Evolutionary conservation across 2,888 invertebrate genomes (phyloP), one percentile per base, ranked within the genome.

Genomic region (Linnaemya tessellans): DNA sequence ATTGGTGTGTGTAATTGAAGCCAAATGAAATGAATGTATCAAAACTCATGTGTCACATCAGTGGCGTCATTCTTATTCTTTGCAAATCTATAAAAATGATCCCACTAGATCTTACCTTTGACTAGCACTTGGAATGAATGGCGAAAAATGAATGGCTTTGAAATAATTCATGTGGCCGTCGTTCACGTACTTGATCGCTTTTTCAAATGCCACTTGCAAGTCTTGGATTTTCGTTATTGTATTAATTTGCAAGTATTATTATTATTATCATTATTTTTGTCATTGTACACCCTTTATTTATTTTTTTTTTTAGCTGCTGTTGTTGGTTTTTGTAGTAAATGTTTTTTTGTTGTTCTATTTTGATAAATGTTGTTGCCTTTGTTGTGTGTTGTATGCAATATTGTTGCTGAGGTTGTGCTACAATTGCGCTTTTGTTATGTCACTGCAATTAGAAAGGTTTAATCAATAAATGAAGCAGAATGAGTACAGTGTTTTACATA

Each of bases 361-460:
- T 75, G 62, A 77, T 46, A 18, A 35, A 70, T 75, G 70, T 60
- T 80, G 35, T 75, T 49, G 75, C 60, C 51, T 60, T 43, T 56
- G 68, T 64, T 81, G 51, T 64, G 35, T 51, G 30, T 67, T 75
- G 35, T 56, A 56, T 62, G 35, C 58, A 41, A 60, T 74, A 60
- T 30, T 67, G 38, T 43, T 38, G 64, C 30, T 18, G 58, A 20
- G 46, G 49, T 15, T 46, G 25, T 75, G 20, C 60, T 81, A 60
- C 67, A 68, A 49, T 70, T 75, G 64, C 62, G 70, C 41, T 84
- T 81, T 41, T 64, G 79, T 84, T 86, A 80, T 83, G 84, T 86
- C 84, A 86, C 56, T 80, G 79, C 75, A 87, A 81, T 86, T 86
- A 86, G 87, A 87, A 86, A 83, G 86, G 87, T 86, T 86, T 84